These are phyloP conservation scores for Leuciscus waleckii DNA, from an alignment of 2,797 vertebrate species.

Conservation along the genomic window DNA sequence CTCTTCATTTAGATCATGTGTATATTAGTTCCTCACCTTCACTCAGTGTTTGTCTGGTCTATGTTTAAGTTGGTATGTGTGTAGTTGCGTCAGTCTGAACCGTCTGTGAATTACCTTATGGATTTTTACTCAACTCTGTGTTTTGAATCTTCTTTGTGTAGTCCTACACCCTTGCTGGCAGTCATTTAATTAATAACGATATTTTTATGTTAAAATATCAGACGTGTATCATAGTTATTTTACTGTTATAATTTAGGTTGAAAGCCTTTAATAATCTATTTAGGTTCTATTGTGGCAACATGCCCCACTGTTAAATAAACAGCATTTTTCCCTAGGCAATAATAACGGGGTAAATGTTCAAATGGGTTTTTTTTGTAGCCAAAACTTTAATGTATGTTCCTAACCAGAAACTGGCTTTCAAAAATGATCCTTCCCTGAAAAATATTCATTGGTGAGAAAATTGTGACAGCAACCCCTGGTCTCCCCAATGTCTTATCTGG, in stretches of 20 bases:
- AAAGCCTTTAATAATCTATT: not conserved
- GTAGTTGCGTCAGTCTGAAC: no score
- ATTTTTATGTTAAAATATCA: not conserved
- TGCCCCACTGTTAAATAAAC: not conserved
- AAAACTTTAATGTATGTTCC: not conserved
- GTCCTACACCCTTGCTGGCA: no score
- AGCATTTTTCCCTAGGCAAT: not conserved
- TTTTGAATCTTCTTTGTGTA: no score
- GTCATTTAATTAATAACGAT: not conserved
- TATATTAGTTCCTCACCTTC: no score
- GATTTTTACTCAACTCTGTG: no score
- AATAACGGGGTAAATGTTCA: not conserved
- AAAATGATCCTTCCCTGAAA: not conserved
- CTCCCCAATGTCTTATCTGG: not conserved
- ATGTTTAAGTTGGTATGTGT: no score
- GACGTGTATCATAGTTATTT: not conserved
- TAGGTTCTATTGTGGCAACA: not conserved
- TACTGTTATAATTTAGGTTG: not conserved
- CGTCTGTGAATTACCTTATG: no score
- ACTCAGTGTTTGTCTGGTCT: no score
- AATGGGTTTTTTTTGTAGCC: not conserved
- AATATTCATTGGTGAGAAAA: not conserved
- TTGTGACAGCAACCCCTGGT: not conserved
- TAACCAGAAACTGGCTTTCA: not conserved
- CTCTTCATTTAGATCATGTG: no score